These are phyloP conservation scores for Gopherus flavomarginatus DNA, from an alignment of 2,113 vertebrate species.

Conservation along the genomic window DNA sequence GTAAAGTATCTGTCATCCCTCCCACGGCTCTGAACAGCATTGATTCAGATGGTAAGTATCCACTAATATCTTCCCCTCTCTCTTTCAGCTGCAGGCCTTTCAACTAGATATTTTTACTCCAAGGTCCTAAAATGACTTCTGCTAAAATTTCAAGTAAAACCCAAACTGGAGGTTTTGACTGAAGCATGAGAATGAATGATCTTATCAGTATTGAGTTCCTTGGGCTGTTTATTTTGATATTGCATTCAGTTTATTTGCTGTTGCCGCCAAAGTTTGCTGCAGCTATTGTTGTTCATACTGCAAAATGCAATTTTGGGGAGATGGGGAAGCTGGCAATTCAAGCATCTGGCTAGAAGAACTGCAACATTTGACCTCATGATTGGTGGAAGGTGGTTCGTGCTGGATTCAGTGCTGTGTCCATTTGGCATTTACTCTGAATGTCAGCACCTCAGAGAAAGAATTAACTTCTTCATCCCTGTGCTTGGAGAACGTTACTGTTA, in stretches of 20 bases:
- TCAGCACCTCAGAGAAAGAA: background rate
- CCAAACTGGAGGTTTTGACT: background rate
- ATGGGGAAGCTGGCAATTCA: conserved; percentile 8
- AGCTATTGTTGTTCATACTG: conserved; percentile 13
- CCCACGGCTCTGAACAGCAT: conserved; percentile 98
- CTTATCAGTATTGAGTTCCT: background rate
- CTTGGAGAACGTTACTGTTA: background rate
- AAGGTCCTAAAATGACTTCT: background rate
- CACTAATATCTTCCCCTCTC: background rate
- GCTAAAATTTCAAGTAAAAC: background rate
- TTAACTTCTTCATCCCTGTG: background rate
- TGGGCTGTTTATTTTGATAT: conserved; percentile 6
- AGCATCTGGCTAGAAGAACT: background rate
- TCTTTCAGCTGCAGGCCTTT: background rate
- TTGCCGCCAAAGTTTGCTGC: background rate
- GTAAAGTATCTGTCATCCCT: conserved; percentile 97
- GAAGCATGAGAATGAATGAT: background rate
- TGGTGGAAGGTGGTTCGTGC: background rate
- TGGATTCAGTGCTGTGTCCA: background rate
- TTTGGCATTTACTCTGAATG: background rate
- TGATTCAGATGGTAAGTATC: conserved; percentile 93
- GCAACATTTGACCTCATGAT: conserved; percentile 31
- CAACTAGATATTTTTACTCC: background rate
- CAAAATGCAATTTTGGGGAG: background rate
- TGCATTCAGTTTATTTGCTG: conserved; percentile 1